Base-by-base conservation (phyloP, 2,888 invertebrate species). In the Crepidodera aurea region DNA sequence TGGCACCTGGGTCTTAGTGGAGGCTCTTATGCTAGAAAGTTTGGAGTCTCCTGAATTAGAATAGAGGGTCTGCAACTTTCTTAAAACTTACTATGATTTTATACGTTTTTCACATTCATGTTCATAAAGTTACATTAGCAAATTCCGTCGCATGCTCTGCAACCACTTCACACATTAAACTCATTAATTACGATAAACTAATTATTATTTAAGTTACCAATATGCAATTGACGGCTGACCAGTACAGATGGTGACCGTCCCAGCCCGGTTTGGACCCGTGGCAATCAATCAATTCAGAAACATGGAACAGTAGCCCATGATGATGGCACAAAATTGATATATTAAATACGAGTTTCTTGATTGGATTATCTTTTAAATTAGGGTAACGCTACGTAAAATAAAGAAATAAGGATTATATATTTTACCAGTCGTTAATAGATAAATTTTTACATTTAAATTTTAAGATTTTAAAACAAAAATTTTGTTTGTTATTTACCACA, bases 161-260 rank as follows among this genome's bases (percentile, higher is more conserved):
- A 6, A 4, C 22, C 50, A 32, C 15, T 50, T 39, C 27, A 25
- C 18, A 13, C 37, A 27, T 27, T 18, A 32, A 12, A 54, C 53
- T 44, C 60, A 63, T 65, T 65, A 65, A 65, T 65, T 54, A 60
- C 62, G 60, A 65, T 61, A 29, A 51, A 62, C 55, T 65, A 65
- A 65, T 65, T 65, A 62, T 19, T 46, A 42, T 60, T 67, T 68
- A 65, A 64, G 65, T 67, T 65, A 51, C 57, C 65, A 63, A 63
- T 65, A 57, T 71, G 71, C 58, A 62, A 64, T 69, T 69, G 71
- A 69, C 71, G 62, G 63, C 57, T 69, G 69, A 63, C 71, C 64
- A 62, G 55, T 62, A 59, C 71, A 68, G 65, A 51, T 62, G 69
- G 53, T 58, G 67, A 42, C 64, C 63, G 59, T 57, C 60, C 40